Base-by-base conservation (phyloP, 2,113 vertebrate species). In the Pluvialis apricaria region DNA sequence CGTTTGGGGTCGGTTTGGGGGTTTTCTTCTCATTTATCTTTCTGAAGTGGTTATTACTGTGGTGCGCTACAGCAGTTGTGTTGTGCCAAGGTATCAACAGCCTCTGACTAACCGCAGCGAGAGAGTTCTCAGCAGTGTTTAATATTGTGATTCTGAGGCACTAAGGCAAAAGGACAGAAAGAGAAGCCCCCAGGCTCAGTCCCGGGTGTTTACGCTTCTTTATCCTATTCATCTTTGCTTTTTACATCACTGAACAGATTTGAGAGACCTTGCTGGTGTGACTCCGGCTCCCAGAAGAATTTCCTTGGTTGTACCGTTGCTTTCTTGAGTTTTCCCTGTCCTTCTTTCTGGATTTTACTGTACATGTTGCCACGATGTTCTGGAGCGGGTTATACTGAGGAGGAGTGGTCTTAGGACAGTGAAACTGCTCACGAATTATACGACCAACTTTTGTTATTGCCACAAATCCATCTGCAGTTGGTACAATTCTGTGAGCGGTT, bases 391-490 rank as follows among this genome's bases (percentile, higher is more conserved):
- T 98, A 70, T 98, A 96, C 68, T 73, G 86, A 0, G 95, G 81
- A 21, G 65, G 32, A 54, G 97, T 38, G 6, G 73, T 70, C 1
- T 95, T 82, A 1, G 98, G 98, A 80, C 98, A 98, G 52, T 42
- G 97, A 81, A 99, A 99, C 17, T 68, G 86, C 89, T 99, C 97
- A 3, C 54, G 83, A 66, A 98, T 97, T 60, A 97, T 72, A 15
- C 92, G 96, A 16, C 98, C 98, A 0, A 95, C 95, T 92, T 96
- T 96, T 2, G 97, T 97, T 64, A 98, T 38, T 6, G 98, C 98
- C 40, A 98, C 93, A 15, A 99, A 98, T 42, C 99, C 97, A 0
- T 97, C 97, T 73, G 97, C 90, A 19, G 94, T 97, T 15, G 98
- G 96, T 45, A 97, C 47, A 49, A 98, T 98, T 52, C 94, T 96